Conservation (phyloP, 2,888 invertebrate genomes). For the Habroteleia sp. region DNA sequence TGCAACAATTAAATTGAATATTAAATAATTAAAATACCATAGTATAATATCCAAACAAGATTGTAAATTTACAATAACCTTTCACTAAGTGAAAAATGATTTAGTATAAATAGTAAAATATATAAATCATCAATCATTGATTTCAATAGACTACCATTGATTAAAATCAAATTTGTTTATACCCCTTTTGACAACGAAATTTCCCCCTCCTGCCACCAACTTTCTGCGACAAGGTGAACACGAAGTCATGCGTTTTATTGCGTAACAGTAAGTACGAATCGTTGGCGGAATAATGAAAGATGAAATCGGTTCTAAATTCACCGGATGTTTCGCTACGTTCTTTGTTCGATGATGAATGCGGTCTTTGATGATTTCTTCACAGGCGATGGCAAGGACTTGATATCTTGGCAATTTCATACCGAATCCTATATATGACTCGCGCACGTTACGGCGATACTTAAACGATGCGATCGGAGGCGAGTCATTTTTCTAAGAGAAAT, state of each 20-base stretch:
- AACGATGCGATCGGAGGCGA: slow-evolving; percentile 50
- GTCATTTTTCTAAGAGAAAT: slow-evolving; percentile 29
- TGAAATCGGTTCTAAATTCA: slow-evolving; percentile 72
- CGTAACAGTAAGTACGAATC: slow-evolving; percentile 58
- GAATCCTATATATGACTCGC: slow-evolving; percentile 55
- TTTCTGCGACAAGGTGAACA: slow-evolving; percentile 50
- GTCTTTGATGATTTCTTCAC: slow-evolving; percentile 69
- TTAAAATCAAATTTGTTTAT: too few species aligned
- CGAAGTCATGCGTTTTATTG: slow-evolving; percentile 63
- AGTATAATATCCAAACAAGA: too few species aligned
- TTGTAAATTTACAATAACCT: too few species aligned
- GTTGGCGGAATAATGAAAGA: slow-evolving; percentile 68
- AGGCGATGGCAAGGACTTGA: slow-evolving; percentile 74
- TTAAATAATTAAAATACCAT: too few species aligned
- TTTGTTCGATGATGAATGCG: slow-evolving; percentile 73
- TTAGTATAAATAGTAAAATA: too few species aligned
- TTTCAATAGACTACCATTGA: too few species aligned
- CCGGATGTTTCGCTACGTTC: slow-evolving; percentile 73
- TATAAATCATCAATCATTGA: too few species aligned
- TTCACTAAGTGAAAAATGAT: too few species aligned
- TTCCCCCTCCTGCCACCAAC: neutral
- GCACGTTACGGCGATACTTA: slow-evolving; percentile 40
- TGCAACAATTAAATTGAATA: too few species aligned
- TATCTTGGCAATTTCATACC: slow-evolving; percentile 68
- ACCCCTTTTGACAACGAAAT: too few species aligned